These are phyloP conservation scores for Phataginus tricuspis DNA, from an alignment of 2,797 vertebrate species.

Conservation along the genomic window DNA sequence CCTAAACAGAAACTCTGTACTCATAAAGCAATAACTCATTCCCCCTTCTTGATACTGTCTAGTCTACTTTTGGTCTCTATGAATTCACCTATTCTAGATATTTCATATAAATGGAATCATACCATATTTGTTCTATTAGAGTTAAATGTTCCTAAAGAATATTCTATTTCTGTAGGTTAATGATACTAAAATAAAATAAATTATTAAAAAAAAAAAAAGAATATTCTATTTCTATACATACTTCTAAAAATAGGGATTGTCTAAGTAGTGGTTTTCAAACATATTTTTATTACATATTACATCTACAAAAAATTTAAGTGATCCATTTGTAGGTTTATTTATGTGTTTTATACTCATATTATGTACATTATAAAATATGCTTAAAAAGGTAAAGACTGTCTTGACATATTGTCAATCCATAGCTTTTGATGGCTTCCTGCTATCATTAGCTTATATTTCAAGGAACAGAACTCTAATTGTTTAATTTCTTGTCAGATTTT, in stretches of 20 bases:
- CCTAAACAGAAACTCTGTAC: neutral
- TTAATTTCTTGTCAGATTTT: constrained; percentile 13
- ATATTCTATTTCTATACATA: too few relatives aligned
- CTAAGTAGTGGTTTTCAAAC: neutral
- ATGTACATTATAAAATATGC: neutral
- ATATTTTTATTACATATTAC: neutral
- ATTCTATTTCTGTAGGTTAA: neutral
- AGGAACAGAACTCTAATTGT: neutral
- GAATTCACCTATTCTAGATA: neutral
- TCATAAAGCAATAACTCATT: neutral
- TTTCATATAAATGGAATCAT: neutral
- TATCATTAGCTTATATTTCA: neutral
- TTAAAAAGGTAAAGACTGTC: neutral
- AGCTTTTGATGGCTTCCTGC: neutral
- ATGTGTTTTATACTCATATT: neutral
- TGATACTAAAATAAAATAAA: too few relatives aligned
- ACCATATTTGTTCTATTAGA: neutral
- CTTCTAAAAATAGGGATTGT: neutral
- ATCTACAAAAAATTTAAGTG: neutral
- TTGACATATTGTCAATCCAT: neutral
- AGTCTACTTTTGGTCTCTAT: neutral
- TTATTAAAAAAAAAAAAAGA: too few relatives aligned
- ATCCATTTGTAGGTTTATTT: neutral
- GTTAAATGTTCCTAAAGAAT: neutral
- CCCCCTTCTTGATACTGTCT: neutral